Base-by-base conservation (phyloP, 2,888 invertebrate genomes). In the Aproaerema taeniolella region DNA sequence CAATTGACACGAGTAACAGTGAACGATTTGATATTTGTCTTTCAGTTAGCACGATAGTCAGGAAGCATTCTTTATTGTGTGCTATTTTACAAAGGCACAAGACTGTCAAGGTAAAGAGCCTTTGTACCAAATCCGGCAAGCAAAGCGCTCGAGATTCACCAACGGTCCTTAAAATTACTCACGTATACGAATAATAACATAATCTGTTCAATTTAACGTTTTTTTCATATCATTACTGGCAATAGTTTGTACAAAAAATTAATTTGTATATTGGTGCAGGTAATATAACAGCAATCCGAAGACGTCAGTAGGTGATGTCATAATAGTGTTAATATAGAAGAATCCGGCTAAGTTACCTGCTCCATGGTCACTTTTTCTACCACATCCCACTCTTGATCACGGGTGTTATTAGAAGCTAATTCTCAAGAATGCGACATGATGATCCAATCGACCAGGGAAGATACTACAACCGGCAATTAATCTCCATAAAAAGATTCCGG, bases 281-380 rank as follows among this genome's bases (percentile, higher is more conserved):
- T 47, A 52, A 48, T 49, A 59, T 69, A 74, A 75, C 72, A 67
- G 72, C 56, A 70, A 57, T 66, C 63, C 58, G 52, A 43, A 64
- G 44, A 75, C 73, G 73, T 79, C 73, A 71, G 61, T 47, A 50
- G 57, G 69, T 83, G 83, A 85, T 75, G 69, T 83, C 76, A 83
- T 80, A 59, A 48, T 55, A 58, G 8, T 61, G 57, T 61, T 61
- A 61, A 62, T 52, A 64, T 60, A 58, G 59, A 68, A 66, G 76
- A 78, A 85, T 82, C 83, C 83, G 85, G 81, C 74, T 78, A 74
- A 61, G 58, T 71, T 67, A 68, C 67, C 68, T 55, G 71, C 55
- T 63, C 63, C 83, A 82, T 62, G 81, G 85, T 46, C 82, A 79
- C 79, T 79, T 83, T 81, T 85, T 72, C 45, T 44, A 50, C 50